Percentiles rank a stretch among this genome's conserved stretches.
These are phyloP conservation scores for Trissolcus basalis DNA, from an alignment of 1,140 invertebrate genomes.

Conservation along the genomic window DNA sequence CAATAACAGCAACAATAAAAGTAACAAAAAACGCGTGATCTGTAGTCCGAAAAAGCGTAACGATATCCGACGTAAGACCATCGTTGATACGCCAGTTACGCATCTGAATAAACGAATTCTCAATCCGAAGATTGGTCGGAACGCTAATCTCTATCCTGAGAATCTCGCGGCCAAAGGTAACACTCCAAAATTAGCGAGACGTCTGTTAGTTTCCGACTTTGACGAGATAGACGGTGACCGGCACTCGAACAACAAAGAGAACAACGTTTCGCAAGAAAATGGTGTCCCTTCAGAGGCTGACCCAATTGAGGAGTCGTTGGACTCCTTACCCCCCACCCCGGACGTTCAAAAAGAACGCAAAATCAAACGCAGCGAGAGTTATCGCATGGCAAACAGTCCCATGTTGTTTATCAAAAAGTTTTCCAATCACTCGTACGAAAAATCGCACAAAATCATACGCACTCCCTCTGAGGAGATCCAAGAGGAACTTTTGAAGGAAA, in stretches of 20 bases:
- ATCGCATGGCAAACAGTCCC: slow-evolving; percentile 87
- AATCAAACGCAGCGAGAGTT: slow-evolving; percentile 89
- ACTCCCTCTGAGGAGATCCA: slow-evolving; percentile 75
- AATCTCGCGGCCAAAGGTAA: slow-evolving; percentile 60
- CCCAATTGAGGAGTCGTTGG: slow-evolving; percentile 1
- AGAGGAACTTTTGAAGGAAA: slow-evolving; percentile 80
- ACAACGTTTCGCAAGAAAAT: slow-evolving; percentile 22
- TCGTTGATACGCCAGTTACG: slow-evolving; percentile 34
- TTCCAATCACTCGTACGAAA: slow-evolving; percentile 59
- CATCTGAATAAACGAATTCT: slow-evolving; percentile 18
- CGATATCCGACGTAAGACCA: slow-evolving; percentile 7
- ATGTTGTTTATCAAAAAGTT: slow-evolving; percentile 78
- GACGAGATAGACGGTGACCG: slow-evolving; percentile 57
- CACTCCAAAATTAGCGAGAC: slow-evolving; percentile 68
- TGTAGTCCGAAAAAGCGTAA: slow-evolving; percentile 24
- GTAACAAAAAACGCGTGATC: slow-evolving; percentile 29
- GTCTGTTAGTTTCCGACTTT: slow-evolving; percentile 65
- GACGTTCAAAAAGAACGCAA: slow-evolving; percentile 67
- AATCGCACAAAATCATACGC: slow-evolving; percentile 68
- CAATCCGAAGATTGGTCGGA: slow-evolving; percentile 15
- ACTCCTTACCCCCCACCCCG: slow-evolving; percentile 22
- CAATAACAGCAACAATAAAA: neutral
- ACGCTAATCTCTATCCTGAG: slow-evolving; percentile 55
- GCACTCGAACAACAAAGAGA: slow-evolving; percentile 44
- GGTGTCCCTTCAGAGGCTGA: slow-evolving; percentile 19